These are phyloP conservation scores for Manduca sexta DNA, from an alignment of 1,140 invertebrate species.

Conservation along the genomic window DNA sequence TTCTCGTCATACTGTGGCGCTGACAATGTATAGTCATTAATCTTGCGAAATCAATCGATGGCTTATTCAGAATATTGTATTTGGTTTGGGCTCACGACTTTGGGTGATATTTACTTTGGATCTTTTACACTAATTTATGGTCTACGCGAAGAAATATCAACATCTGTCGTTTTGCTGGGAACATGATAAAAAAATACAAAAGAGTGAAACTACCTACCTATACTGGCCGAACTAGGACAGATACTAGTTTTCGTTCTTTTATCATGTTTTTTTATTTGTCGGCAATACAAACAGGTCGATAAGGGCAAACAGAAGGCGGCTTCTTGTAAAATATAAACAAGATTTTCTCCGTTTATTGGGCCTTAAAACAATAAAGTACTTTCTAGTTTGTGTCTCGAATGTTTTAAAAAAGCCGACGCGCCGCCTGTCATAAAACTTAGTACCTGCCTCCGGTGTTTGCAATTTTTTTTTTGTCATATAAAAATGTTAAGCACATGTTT, in stretches of 20 bases:
- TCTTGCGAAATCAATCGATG: conserved; percentile 72
- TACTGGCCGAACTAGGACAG: background rate
- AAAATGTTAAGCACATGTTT: no score
- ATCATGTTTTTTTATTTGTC: conserved; percentile 9
- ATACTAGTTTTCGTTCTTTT: background rate
- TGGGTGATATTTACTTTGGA: conserved; percentile 63
- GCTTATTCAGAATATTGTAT: conserved; percentile 73
- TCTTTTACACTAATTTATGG: conserved; percentile 65
- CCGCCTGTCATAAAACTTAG: conserved; percentile 23
- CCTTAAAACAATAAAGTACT: conserved; percentile 49
- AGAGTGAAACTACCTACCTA: background rate
- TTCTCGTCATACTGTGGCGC: conserved; percentile 63
- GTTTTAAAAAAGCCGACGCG: background rate
- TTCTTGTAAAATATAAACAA: conserved; percentile 35
- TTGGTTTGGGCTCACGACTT: conserved; percentile 56
- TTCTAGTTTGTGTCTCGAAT: conserved; percentile 25
- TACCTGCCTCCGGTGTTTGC: conserved; percentile 37
- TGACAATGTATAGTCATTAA: conserved; percentile 71
- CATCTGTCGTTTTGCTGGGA: conserved; percentile 47
- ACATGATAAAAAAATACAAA: background rate
- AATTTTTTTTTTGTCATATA: conserved; percentile 18
- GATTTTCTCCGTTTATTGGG: conserved; percentile 31
- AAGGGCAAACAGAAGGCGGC: conserved; percentile 38
- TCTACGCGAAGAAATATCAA: conserved; percentile 41
- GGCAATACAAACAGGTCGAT: conserved; percentile 19